A percentile compares a stretch with the other conserved stretches of the same genome.
Conservation (phyloP, 1,140 invertebrate genomes). For the Nebria ingens region DNA sequence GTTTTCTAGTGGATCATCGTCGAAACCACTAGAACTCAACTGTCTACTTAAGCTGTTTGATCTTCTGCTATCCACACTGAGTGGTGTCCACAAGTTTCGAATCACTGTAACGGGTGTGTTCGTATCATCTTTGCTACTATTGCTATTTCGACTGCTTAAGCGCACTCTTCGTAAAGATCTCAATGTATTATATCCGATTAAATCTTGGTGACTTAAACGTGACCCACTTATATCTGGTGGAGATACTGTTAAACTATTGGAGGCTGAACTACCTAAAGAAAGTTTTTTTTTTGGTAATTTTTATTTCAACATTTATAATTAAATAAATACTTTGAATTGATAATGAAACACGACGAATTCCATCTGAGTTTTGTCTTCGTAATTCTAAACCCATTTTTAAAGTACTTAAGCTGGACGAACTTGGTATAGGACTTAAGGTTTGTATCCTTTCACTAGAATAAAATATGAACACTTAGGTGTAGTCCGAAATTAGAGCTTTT, state of each 20-base stretch:
- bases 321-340: conserved; percentile 34
- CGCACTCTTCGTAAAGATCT: conserved; percentile 46
- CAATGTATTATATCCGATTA: conserved; percentile 71
- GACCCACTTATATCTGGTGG: conserved; percentile 37
- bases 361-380: conserved; percentile 33
- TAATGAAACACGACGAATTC: conserved; percentile 37
- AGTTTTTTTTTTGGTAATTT: no score
- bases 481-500: not conserved
- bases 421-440: conserved; percentile 73
- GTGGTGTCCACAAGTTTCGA: not conserved
- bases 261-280: conserved; percentile 17
- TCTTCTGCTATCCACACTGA: not conserved
- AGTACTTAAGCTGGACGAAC: conserved; percentile 52
- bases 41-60: not conserved
- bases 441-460: conserved; percentile 34
- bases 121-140: not conserved
- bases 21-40: not conserved
- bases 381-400: conserved; percentile 26
- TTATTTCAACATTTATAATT: not conserved
- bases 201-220: conserved; percentile 57
- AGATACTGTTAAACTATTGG: conserved; percentile 27
- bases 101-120: not conserved
- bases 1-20: not conserved
- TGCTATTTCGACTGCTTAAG: not conserved
- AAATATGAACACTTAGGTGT: not conserved